Percentiles rank a stretch among this genome's conserved stretches.
phyloP scores from a whole-genome alignment of 2,797 vertebrate species.

The Bufotes viridis region DNA sequence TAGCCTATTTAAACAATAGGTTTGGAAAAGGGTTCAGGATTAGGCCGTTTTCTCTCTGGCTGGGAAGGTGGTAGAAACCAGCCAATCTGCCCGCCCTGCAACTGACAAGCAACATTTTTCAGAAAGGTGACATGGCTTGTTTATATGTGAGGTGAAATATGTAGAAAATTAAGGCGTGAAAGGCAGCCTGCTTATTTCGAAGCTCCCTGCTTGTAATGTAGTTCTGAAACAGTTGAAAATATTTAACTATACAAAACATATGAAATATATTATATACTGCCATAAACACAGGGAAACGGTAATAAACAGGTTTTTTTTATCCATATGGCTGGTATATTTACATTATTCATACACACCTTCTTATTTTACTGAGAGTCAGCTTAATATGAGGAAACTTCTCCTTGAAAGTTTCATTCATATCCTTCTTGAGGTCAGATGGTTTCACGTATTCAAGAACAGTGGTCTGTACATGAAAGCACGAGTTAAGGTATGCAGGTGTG shows the following conservation, averaged over 20 bases:
- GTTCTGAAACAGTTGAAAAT: neutral
- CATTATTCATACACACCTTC: constrained; percentile 80
- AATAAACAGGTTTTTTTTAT: neutral
- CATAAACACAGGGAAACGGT: neutral
- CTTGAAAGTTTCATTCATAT: constrained; percentile 99
- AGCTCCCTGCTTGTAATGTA: neutral
- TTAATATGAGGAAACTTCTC: constrained; percentile 98
- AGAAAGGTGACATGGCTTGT: too few relatives aligned
- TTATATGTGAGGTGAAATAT: neutral
- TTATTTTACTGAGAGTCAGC: constrained; percentile 96
- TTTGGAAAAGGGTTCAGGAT: neutral
- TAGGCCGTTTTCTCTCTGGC: neutral
- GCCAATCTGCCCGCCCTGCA: too few relatives aligned
- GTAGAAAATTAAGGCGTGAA: neutral
- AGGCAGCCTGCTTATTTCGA: neutral
- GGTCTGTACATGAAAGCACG: constrained; percentile 79
- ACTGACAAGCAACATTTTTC: too few relatives aligned
- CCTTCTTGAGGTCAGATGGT: constrained; percentile 98
- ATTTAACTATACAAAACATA: neutral
- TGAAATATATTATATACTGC: neutral
- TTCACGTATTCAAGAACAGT: constrained; percentile 98
- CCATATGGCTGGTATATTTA: neutral
- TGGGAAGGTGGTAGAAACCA: neutral
- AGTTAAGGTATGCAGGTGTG: neutral
- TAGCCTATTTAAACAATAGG: neutral